Evolutionary conservation across 2,797 vertebrate species (phyloP).

Genomic region (Macroramphosus scolopax): DNA sequence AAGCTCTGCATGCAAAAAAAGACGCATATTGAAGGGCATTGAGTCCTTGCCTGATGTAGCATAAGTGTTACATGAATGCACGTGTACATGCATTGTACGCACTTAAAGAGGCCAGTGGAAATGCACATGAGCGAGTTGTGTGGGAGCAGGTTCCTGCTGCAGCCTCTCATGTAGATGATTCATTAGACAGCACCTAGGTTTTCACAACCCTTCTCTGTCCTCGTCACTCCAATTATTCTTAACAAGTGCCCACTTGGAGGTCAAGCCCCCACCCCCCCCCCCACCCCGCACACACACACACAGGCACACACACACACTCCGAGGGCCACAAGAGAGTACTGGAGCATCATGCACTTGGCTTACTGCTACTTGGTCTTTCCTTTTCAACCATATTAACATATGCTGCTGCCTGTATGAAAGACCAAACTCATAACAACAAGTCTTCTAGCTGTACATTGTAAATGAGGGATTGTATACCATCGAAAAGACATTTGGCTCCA

Average conservation of each 20-base stretch:
- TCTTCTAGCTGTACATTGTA: slow-evolving; percentile 8
- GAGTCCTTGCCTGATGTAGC: too few species aligned
- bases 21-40: too few species aligned
- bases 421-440: slow-evolving; percentile 8
- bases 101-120: too few species aligned
- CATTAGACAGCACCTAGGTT: slow-evolving; percentile 38
- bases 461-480: slow-evolving; percentile 37
- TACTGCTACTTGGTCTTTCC: slow-evolving; percentile 8
- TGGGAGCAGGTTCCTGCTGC: slow-evolving; percentile 7
- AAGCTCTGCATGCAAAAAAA: too few species aligned
- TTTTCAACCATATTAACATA: slow-evolving; percentile 8
- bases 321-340: background rate
- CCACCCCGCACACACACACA: background rate
- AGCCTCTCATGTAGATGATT: slow-evolving; percentile 39
- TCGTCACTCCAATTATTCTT: slow-evolving; percentile 55
- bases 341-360: slow-evolving; percentile 10
- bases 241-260: slow-evolving; percentile 47
- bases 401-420: slow-evolving; percentile 10
- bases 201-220: slow-evolving; percentile 40
- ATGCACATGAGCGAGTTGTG: slow-evolving; percentile 1
- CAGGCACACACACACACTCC: too few species aligned
- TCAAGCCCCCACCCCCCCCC: slow-evolving; percentile 20
- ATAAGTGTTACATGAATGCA: too few species aligned
- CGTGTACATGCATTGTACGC: too few species aligned
- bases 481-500: slow-evolving; percentile 37